Evolutionary conservation across 1,140 invertebrate species (phyloP).

Genomic region (Platyscapa corneri): DNA sequence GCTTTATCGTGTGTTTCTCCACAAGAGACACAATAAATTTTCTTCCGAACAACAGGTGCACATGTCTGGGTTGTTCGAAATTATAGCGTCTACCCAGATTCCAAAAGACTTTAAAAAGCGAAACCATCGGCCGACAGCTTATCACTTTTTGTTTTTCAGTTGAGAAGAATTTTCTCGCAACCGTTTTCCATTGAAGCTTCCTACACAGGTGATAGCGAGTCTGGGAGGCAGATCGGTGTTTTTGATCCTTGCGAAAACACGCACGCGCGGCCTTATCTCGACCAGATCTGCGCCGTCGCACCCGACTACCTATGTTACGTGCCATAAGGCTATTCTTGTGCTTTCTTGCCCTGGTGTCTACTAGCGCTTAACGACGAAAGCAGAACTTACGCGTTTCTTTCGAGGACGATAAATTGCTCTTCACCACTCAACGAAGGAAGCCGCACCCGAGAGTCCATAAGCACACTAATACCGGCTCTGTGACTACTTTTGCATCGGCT

Average conservation of each 20-base stretch:
- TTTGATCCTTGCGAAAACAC: slow-evolving; percentile 60
- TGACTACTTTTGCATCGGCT: neutral
- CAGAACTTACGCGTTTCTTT: slow-evolving; percentile 12
- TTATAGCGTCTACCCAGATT: neutral
- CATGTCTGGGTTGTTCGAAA: neutral
- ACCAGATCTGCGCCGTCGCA: slow-evolving; percentile 50
- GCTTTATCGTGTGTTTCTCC: neutral
- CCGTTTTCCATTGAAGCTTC: neutral
- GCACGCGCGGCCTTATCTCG: slow-evolving; percentile 53
- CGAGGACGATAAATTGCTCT: slow-evolving; percentile 9
- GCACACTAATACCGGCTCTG: slow-evolving; percentile 20
- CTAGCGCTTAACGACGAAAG: neutral
- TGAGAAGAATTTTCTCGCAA: neutral
- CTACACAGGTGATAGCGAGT: slow-evolving; percentile 20
- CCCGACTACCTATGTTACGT: slow-evolving; percentile 54
- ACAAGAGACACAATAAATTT: slow-evolving; percentile 10
- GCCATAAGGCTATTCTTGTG: neutral
- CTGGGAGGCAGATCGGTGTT: slow-evolving; percentile 52
- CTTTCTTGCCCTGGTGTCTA: too few species aligned
- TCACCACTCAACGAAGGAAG: neutral
- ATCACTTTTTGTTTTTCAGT: slow-evolving; percentile 10
- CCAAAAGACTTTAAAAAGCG: slow-evolving; percentile 12
- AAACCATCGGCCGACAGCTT: slow-evolving; percentile 2
- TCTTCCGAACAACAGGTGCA: slow-evolving; percentile 16
- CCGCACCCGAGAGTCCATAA: neutral